Conservation (phyloP, 2,888 invertebrate genomes). For the Microctonus aethiopoides region DNA sequence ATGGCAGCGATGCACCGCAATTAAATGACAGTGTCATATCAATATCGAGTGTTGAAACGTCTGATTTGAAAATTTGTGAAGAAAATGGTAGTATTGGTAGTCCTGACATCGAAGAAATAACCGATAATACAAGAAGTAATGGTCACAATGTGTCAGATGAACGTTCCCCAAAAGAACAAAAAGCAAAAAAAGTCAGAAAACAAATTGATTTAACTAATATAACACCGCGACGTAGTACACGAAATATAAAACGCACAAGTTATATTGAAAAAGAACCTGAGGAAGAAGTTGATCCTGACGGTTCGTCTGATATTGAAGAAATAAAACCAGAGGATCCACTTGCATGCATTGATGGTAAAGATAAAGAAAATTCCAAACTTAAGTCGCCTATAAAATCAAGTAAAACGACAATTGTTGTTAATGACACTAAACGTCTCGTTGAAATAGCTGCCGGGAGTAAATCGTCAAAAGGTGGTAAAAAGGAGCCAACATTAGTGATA, state of each 20-base stretch:
- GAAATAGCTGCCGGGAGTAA: conserved; percentile 76
- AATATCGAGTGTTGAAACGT: conserved; percentile 48
- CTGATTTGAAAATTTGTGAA: conserved; percentile 59
- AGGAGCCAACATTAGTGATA: conserved; percentile 81
- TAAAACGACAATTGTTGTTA: conserved; percentile 74
- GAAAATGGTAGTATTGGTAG: conserved; percentile 63
- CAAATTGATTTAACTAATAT: conserved; percentile 61
- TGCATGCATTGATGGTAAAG: conserved; percentile 66
- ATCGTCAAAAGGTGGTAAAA: conserved; percentile 70
- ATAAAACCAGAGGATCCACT: conserved; percentile 73
- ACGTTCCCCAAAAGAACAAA: conserved; percentile 42
- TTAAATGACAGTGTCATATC: conserved; percentile 52
- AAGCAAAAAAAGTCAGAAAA: conserved; percentile 58
- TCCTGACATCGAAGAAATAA: conserved; percentile 64
- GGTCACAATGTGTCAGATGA: conserved; percentile 53
- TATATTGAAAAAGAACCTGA: conserved; percentile 70
- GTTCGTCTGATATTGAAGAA: conserved; percentile 76
- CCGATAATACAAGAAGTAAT: conserved; percentile 57
- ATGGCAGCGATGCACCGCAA: conserved; percentile 43
- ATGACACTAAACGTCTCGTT: conserved; percentile 77
- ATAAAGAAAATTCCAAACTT: conserved; percentile 61
- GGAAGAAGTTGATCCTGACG: conserved; percentile 68
- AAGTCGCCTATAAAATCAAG: conserved; percentile 57
- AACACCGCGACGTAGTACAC: conserved; percentile 70
- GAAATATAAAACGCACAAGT: conserved; percentile 72